These are phyloP conservation scores for Ptychodera flava DNA, from an alignment of 35 echinoderm and acorn worm genomes.

Conservation along the genomic window DNA sequence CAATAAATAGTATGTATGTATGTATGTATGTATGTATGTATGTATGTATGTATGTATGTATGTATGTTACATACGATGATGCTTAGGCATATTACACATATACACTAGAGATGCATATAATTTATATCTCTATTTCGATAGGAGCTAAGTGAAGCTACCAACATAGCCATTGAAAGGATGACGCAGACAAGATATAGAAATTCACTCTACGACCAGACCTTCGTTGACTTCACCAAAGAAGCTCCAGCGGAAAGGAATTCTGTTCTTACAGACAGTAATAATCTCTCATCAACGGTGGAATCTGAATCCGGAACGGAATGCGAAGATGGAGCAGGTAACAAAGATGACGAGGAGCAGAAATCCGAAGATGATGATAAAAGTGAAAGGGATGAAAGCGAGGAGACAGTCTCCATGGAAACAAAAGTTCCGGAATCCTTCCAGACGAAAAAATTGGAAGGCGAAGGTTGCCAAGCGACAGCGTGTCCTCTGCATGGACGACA, in stretches of 20 bases:
- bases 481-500: too few relatives aligned
- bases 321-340: not conserved
- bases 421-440: too few relatives aligned
- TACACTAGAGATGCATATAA: too few relatives aligned
- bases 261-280: not conserved
- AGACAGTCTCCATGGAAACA: not conserved
- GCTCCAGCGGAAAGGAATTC: not conserved
- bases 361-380: constrained; percentile 19
- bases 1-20: too few relatives aligned
- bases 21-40: too few relatives aligned
- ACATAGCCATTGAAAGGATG: constrained; percentile 29
- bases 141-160: constrained; percentile 26
- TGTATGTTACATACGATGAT: too few relatives aligned
- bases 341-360: constrained; percentile 11
- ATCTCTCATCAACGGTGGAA: not conserved
- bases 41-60: too few relatives aligned
- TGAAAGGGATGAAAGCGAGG: not conserved
- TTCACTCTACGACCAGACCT: constrained; percentile 46
- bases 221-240: constrained; percentile 10
- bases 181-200: constrained; percentile 36
- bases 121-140: too few relatives aligned
- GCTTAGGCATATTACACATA: too few relatives aligned
- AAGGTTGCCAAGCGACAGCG: too few relatives aligned
- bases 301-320: not conserved
- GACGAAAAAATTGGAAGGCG: too few relatives aligned